Base-by-base conservation (phyloP, 2,113 vertebrate species). In the Delphinapterus leucas region DNA sequence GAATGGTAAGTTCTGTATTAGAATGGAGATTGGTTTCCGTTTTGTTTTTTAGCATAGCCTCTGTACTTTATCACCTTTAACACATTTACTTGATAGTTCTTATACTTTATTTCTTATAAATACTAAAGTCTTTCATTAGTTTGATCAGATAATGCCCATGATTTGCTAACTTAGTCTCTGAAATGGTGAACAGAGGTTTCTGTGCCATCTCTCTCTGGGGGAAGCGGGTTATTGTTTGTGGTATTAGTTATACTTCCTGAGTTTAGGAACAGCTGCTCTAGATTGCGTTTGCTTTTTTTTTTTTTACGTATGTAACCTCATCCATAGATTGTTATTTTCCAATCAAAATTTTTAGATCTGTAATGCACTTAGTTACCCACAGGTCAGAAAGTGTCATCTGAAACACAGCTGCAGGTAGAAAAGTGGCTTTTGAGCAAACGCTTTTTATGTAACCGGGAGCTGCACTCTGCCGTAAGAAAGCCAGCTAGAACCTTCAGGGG, bases 1-100 rank as follows among this genome's bases (percentile, higher is more conserved):
- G 99, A 99, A 95, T 99, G 99, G 99, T 99, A 44, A 98, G 98
- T 98, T 33, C 53, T 5, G 2, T 13, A 0, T 7, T 15, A 14
- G 9, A 0, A 0, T 7, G 36, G 9, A 31, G 23, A 26, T 5
- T 18, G 87, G 25, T 41, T 26, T 10, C 2, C 21, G 80, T 20
- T 31, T n/a, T 26, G 6, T 4, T 2, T 28, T 26, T 60, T 25
- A 63, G n/a, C 3, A 0, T 53, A 21, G 18, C 5, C 38, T 67
- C 61, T 70, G 0, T 49, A 55, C 25, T 44, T 21, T 31, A 63
- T 20, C 26, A 17, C 13, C 15, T 68, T 81, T 61, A 36, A 58
- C 36, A 26, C 11, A 14, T 79, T 90, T 41, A 53, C 44, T 53
- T 49, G 65, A 71, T 47, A 47, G 17, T 85, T 63, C 41, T 68